Evolutionary conservation across 30 jellyfish, hydroid and myxozoan genomes (phyloP), one percentile per base, ranked within the genome.

Genomic region (Clytia hemisphaerica): DNA sequence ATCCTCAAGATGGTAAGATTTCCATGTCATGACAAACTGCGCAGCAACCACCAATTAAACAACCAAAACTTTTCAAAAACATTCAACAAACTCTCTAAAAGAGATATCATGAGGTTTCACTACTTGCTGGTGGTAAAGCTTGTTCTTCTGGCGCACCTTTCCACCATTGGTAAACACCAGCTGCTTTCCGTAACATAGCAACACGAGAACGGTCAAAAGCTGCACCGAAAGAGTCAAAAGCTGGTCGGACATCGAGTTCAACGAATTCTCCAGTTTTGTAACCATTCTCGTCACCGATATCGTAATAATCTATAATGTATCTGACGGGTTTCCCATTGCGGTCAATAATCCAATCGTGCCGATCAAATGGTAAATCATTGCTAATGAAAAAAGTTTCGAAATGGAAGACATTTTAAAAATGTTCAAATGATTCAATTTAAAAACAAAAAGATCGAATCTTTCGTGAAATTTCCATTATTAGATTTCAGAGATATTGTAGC

Each of bases 281-380:
- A 18, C 93, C 95, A 15, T 92, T 85, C 51, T 73, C 83, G 67
- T 78, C 84, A 33, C 99, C 99, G 30, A 92, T 58, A 67, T 92
- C 99, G 67, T 92, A 92, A 68, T 92, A 92, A 45, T 92, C 99
- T 73, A 92, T 83, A 46, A 92, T 78, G 74, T 92, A 92, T 2
- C 99, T 90, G 16, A 92, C 95, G 37, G 78, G 84, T 54, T 77
- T 83, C 61, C 99, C 99, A 53, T 86, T 69, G 22, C 99, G 87
- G 49, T 92, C 99, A 24, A 92, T 76, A 28, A 92, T 78, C 99
- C 99, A 92, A 58, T 92, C 99, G 35, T 92, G 99, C 9, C 99
- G 94, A 67, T 92, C 99, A 45, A 92, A 92, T 37, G 99, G 99
- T 32, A 83, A 80, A 36, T 91, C 99, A 71, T 91, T 77, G 25